Conservation (phyloP, 2,797 vertebrate genomes). For the Aeoliscus strigatus region DNA sequence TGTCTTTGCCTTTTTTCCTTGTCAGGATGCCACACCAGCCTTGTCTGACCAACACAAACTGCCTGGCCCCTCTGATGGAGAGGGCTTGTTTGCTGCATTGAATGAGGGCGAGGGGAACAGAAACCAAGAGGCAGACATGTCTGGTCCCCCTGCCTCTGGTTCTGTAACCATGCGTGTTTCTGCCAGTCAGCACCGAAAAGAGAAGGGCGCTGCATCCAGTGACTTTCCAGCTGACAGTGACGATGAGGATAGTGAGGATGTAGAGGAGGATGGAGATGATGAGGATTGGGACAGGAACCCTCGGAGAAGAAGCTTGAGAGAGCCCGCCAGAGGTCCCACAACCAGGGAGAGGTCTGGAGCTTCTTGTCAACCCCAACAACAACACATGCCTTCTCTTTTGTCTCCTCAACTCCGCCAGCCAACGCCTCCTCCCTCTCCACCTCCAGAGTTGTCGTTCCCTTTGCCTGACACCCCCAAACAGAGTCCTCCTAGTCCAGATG, state of each 20-base stretch:
- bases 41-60: constrained; percentile 62
- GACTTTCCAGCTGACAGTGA: constrained; percentile 66
- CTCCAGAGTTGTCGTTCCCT: constrained; percentile 75
- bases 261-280: constrained; percentile 69
- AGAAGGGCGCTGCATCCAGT: constrained; percentile 58
- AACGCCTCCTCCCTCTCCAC: constrained; percentile 75
- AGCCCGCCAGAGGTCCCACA: constrained; percentile 58
- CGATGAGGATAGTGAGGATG: constrained; percentile 71
- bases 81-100: constrained; percentile 41
- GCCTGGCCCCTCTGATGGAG: constrained; percentile 59
- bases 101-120: constrained; percentile 53
- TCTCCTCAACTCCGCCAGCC: constrained; percentile 75
- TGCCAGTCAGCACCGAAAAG: constrained; percentile 40
- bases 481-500: constrained; percentile 77
- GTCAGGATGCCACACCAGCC: constrained; percentile 62
- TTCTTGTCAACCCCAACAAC: constrained; percentile 70
- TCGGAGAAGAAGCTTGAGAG: constrained; percentile 57
- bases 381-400: constrained; percentile 72
- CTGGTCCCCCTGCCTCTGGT: constrained; percentile 62
- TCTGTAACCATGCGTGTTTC: constrained; percentile 56
- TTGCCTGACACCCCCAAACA: constrained; percentile 80
- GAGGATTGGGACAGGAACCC: constrained; percentile 67
- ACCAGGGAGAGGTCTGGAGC: constrained; percentile 70
- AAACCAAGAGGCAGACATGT: constrained; percentile 61
- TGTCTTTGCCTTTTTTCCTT: constrained; percentile 22